Conservation (phyloP, 2,888 invertebrate species). For the Sussaba pulchella region DNA sequence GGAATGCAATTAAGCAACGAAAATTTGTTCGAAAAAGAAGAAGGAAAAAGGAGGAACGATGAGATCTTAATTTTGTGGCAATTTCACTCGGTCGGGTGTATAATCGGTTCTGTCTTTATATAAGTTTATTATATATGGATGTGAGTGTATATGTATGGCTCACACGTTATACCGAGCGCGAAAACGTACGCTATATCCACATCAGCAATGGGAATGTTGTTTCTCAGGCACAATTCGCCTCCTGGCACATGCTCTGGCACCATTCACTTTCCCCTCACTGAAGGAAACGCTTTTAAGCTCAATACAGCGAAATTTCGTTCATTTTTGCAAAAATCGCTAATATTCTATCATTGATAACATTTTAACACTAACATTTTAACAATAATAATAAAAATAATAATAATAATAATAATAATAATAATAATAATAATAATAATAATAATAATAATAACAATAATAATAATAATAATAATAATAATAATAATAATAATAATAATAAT, state of each 20-base stretch:
- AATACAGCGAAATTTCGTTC: not conserved
- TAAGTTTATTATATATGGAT: no score
- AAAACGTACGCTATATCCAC: slow-evolving; percentile 32
- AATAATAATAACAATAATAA: slow-evolving; percentile 27
- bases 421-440: not conserved
- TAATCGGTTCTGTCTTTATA: slow-evolving; percentile 34
- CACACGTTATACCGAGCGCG: slow-evolving; percentile 16
- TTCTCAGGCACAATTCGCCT: slow-evolving; percentile 56
- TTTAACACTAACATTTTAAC: no score
- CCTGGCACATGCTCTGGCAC: slow-evolving; percentile 68
- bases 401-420: slow-evolving; percentile 24
- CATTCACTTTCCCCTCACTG: slow-evolving; percentile 80
- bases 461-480: not conserved
- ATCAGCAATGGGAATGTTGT: slow-evolving; percentile 63
- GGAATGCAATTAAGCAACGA: slow-evolving; percentile 17
- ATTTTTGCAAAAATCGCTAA: not conserved
- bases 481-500: no score
- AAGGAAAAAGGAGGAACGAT: not conserved
- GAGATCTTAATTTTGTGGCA: slow-evolving; percentile 11
- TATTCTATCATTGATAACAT: slow-evolving; percentile 27
- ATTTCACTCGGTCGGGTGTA: not conserved
- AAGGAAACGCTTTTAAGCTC: slow-evolving; percentile 38
- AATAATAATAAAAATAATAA: slow-evolving; percentile 3
- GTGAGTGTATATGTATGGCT: not conserved
- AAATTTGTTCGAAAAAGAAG: slow-evolving; percentile 10